A percentile compares a stretch with the other conserved stretches of the same genome.
Evolutionary conservation across 2,797 vertebrate species (phyloP).

Genomic region (Malurus leucopterus): DNA sequence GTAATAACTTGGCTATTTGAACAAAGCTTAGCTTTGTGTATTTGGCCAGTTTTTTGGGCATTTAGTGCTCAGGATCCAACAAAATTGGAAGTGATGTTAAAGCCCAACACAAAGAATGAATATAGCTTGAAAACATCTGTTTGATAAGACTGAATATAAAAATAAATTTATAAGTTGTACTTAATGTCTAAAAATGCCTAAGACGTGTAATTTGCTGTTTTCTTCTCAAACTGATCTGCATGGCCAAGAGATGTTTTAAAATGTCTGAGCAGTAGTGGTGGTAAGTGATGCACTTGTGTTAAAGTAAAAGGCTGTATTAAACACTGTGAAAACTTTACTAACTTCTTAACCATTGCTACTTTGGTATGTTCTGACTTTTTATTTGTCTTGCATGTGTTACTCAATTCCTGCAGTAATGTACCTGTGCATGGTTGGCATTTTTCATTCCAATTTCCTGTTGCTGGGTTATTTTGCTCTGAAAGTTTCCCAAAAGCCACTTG

Average conservation of each 20-base stretch:
- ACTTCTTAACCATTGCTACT: slow-evolving; percentile 60
- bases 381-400: slow-evolving; percentile 66
- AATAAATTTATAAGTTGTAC: slow-evolving; percentile 31
- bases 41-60: slow-evolving; percentile 34
- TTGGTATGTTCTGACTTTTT: slow-evolving; percentile 50
- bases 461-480: slow-evolving; percentile 52
- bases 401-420: slow-evolving; percentile 40
- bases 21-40: slow-evolving; percentile 50
- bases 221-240: slow-evolving; percentile 65
- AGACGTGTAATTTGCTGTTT: slow-evolving; percentile 53
- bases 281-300: slow-evolving; percentile 67
- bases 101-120: slow-evolving; percentile 45
- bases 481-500: slow-evolving; percentile 60
- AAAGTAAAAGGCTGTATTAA: slow-evolving; percentile 69
- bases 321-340: slow-evolving; percentile 72
- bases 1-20: slow-evolving; percentile 28
- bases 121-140: slow-evolving; percentile 13
- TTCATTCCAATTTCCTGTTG: slow-evolving; percentile 30
- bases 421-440: slow-evolving; percentile 58
- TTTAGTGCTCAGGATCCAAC: slow-evolving; percentile 33
- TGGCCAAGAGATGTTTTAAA: slow-evolving; percentile 69
- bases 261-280: slow-evolving; percentile 68
- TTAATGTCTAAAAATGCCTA: slow-evolving; percentile 55
- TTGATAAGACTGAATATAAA: slow-evolving; percentile 29
- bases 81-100: slow-evolving; percentile 39